These are phyloP conservation scores for Gasterosteus aculeatus DNA, from an alignment of 2,113 vertebrate genomes.

Conservation along the genomic window DNA sequence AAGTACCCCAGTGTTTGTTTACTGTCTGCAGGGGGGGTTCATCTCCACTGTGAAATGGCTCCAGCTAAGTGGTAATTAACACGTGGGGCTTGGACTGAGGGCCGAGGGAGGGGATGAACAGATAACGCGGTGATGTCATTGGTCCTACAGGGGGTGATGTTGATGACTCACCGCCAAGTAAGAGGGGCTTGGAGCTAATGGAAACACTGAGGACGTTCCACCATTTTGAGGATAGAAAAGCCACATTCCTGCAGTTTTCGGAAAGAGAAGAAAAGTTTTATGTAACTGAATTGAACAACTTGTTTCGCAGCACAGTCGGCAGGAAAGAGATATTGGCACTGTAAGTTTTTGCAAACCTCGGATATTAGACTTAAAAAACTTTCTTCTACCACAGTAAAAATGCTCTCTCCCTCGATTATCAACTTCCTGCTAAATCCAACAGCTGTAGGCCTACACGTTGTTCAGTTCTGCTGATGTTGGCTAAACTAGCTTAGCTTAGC, in stretches of 20 bases:
- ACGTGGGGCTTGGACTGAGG: constrained; percentile 33
- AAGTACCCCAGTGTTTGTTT: constrained; percentile 64
- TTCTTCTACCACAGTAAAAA: no score
- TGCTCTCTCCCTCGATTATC: no score
- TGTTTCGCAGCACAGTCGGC: no score
- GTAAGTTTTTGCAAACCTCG: no score
- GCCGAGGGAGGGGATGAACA: constrained; percentile 33
- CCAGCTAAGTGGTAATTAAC: constrained; percentile 55
- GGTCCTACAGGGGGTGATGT: constrained; percentile 44
- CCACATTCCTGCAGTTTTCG: constrained; percentile 41
- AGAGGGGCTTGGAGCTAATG: constrained; percentile 38
- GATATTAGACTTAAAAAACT: no score
- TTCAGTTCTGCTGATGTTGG: no score
- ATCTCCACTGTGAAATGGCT: constrained; percentile 50
- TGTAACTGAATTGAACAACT: no score
- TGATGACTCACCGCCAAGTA: constrained; percentile 32
- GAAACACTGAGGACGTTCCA: constrained; percentile 40
- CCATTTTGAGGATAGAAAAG: not conserved
- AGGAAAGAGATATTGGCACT: no score
- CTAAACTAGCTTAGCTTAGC: no score
- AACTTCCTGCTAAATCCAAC: no score
- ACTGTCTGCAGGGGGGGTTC: constrained; percentile 61
- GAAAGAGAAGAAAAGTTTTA: constrained; percentile 5
- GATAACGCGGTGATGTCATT: constrained; percentile 47
- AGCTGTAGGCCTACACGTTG: no score